A percentile compares a stretch with the other conserved stretches of the same genome.
phyloP scores from a whole-genome alignment of 1,140 invertebrate genomes.

The Sweltsa coloradensis region DNA sequence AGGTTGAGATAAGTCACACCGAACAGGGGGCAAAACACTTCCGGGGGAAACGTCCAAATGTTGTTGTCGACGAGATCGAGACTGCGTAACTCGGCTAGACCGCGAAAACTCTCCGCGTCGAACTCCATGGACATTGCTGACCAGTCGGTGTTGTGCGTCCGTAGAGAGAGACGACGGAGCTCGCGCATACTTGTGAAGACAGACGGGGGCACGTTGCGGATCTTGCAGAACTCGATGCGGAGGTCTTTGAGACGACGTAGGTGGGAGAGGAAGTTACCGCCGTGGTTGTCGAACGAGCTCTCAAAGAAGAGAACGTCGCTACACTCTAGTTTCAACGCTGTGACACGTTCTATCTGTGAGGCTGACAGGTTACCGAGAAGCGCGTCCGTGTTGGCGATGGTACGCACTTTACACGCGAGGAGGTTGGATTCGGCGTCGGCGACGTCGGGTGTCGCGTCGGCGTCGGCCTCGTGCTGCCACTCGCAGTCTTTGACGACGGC shows the following conservation, averaged over 20 bases:
- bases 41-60: slow-evolving; percentile 59
- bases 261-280: slow-evolving; percentile 48
- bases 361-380: slow-evolving; percentile 53
- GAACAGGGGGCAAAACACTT: slow-evolving; percentile 60
- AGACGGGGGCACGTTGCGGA: slow-evolving; percentile 53
- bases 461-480: slow-evolving; percentile 42
- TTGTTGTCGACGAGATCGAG: slow-evolving; percentile 70
- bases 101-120: slow-evolving; percentile 52
- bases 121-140: slow-evolving; percentile 63
- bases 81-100: slow-evolving; percentile 49
- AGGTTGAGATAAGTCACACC: slow-evolving; percentile 57
- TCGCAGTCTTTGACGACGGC: slow-evolving; percentile 54
- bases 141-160: slow-evolving; percentile 70
- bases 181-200: slow-evolving; percentile 52
- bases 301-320: slow-evolving; percentile 70
- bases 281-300: slow-evolving; percentile 46
- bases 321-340: slow-evolving; percentile 56
- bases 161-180: slow-evolving; percentile 50
- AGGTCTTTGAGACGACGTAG: slow-evolving; percentile 54
- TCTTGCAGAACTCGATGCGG: slow-evolving; percentile 64
- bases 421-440: slow-evolving; percentile 34
- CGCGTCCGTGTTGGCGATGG: slow-evolving; percentile 53
- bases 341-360: slow-evolving; percentile 48
- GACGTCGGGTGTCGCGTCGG: slow-evolving; percentile 25
- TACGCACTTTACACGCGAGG: slow-evolving; percentile 55